These are phyloP conservation scores for Mustela lutreola DNA, from an alignment of 2,113 vertebrate genomes.

Conservation along the genomic window DNA sequence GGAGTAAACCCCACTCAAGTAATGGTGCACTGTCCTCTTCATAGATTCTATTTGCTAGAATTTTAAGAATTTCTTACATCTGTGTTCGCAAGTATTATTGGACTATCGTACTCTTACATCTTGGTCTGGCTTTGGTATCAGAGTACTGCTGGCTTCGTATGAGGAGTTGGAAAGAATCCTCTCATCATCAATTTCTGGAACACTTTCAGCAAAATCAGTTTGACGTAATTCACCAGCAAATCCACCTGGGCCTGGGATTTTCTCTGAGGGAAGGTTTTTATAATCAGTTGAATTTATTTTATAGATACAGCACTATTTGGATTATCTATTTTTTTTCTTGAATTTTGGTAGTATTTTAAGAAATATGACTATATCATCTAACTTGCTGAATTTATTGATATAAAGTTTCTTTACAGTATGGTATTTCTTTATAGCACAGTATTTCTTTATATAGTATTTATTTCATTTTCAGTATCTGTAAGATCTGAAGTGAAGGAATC, in stretches of 20 bases:
- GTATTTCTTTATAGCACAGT: background rate
- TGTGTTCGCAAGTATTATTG: background rate
- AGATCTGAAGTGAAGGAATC: background rate
- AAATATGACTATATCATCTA: background rate
- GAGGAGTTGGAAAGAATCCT: background rate
- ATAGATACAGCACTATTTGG: background rate
- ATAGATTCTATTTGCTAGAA: background rate
- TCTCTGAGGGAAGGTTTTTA: background rate
- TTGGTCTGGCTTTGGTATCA: background rate
- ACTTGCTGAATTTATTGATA: background rate
- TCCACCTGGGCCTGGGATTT: background rate
- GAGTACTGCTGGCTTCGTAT: background rate
- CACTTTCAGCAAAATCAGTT: background rate
- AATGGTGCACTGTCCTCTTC: background rate
- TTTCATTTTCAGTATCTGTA: conserved; percentile 27
- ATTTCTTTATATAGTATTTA: background rate
- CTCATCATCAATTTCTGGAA: conserved; percentile 1
- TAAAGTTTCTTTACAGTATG: background rate
- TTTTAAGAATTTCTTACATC: conserved; percentile 40
- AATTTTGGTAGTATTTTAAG: background rate
- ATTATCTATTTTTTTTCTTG: background rate
- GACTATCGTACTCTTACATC: background rate
- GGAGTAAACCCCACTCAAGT: background rate
- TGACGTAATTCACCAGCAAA: background rate
- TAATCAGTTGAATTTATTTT: background rate